phyloP scores from a whole-genome alignment of 2,888 invertebrate species.

The Synanthedon vespiformis region DNA sequence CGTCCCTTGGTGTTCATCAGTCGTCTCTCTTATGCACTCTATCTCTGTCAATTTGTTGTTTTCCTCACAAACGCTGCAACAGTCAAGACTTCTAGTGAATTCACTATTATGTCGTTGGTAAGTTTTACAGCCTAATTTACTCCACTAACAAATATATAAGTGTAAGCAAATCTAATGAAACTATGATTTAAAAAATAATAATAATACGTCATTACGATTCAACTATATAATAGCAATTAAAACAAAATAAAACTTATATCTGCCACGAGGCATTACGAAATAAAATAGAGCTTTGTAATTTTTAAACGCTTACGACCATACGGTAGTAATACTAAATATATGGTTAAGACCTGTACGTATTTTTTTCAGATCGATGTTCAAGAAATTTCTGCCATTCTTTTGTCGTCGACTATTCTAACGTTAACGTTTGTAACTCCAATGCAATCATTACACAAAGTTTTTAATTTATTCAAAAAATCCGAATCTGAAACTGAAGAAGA shows the following conservation, averaged over 20 bases:
- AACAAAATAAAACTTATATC: no score
- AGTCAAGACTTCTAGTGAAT: conserved; percentile 71
- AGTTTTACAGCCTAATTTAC: conserved; percentile 16
- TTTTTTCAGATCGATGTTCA: conserved; percentile 64
- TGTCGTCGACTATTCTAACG: conserved; percentile 67
- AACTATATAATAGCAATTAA: neutral
- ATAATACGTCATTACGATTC: no score
- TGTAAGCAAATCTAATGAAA: neutral
- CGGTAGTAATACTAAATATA: no score
- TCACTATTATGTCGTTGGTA: conserved; percentile 70
- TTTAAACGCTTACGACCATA: no score
- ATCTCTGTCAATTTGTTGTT: conserved; percentile 74
- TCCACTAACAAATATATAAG: neutral
- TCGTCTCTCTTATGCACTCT: conserved; percentile 75
- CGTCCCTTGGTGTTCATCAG: conserved; percentile 73
- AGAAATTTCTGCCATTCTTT: conserved; percentile 66
- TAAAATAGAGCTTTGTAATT: no score
- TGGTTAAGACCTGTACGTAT: no score
- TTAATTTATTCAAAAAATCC: conserved; percentile 23
- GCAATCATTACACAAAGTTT: conserved; percentile 57
- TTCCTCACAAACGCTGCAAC: conserved; percentile 75
- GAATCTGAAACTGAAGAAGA: conserved; percentile 10
- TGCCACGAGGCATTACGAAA: no score
- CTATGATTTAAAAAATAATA: no score
- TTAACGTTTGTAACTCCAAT: conserved; percentile 76